These are phyloP conservation scores for Scaptomyza pallida DNA, from an alignment of 1,140 invertebrate genomes.

Conservation along the genomic window DNA sequence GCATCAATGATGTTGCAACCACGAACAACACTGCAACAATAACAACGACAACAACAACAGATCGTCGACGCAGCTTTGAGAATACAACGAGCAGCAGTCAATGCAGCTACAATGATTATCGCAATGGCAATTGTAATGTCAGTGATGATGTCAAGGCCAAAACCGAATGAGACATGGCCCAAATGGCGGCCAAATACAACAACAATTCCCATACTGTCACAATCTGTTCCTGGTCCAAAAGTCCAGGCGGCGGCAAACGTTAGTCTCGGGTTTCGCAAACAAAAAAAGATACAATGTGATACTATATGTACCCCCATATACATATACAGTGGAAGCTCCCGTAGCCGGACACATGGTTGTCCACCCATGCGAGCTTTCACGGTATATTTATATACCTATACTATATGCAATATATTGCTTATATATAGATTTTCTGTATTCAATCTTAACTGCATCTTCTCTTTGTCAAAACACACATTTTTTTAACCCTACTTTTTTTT, in stretches of 20 bases:
- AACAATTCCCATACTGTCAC: conserved; percentile 41
- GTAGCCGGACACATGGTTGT: too few species aligned
- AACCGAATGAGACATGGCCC: conserved; percentile 51
- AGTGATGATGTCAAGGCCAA: conserved; percentile 53
- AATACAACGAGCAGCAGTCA: background rate
- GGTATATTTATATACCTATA: conserved; percentile 7
- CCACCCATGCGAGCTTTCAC: too few species aligned
- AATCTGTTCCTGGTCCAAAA: conserved; percentile 52
- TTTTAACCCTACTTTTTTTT: background rate
- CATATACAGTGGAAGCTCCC: too few species aligned
- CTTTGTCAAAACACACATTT: too few species aligned
- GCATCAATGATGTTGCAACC: background rate
- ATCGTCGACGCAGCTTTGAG: background rate
- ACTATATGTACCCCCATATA: conserved; percentile 38
- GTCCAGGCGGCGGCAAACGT: conserved; percentile 32
- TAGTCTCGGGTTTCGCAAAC: too few species aligned
- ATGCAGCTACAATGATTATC: conserved; percentile 13
- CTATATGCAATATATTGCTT: conserved; percentile 27
- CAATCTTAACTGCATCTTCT: conserved; percentile 18
- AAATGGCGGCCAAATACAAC: conserved; percentile 1
- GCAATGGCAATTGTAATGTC: conserved; percentile 41
- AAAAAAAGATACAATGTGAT: conserved; percentile 46
- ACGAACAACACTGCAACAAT: too few species aligned
- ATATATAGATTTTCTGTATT: conserved; percentile 38
- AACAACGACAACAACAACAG: too few species aligned